Percentiles rank a stretch among this genome's conserved stretches.
Conservation (phyloP, 2,113 vertebrate genomes). For the Scatophagus argus region DNA sequence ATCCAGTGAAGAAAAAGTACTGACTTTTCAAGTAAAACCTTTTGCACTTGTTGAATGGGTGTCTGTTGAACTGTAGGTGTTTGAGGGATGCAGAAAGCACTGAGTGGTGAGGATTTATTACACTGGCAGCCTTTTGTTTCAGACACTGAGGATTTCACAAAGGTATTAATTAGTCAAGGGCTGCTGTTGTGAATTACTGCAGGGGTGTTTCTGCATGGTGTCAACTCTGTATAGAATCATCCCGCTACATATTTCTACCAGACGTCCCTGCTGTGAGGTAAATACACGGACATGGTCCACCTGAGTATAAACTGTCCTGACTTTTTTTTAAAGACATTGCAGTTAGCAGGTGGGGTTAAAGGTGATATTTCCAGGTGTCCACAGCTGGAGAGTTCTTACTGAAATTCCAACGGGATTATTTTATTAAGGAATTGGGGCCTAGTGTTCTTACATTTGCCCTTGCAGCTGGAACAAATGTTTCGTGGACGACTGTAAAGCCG, state of each 20-base stretch:
- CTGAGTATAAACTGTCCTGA: constrained; percentile 22
- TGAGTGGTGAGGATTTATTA: neutral
- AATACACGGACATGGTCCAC: constrained; percentile 14
- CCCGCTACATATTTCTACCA: neutral
- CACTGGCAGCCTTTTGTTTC: neutral
- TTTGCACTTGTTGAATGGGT: neutral
- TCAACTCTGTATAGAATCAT: neutral
- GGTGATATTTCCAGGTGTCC: constrained; percentile 62
- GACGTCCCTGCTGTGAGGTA: constrained; percentile 8
- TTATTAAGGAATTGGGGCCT: constrained; percentile 60
- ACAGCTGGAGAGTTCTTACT: constrained; percentile 71
- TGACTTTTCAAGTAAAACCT: neutral
- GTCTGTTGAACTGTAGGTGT: neutral
- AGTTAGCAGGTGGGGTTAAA: constrained; percentile 69
- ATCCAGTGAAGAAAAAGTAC: neutral
- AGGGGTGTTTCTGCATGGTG: neutral
- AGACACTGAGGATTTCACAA: neutral
- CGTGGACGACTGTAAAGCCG: constrained; percentile 29
- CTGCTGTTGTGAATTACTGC: neutral
- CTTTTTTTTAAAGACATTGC: constrained; percentile 12
- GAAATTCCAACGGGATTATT: constrained; percentile 78
- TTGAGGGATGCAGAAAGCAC: neutral
- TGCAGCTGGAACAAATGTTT: constrained; percentile 61
- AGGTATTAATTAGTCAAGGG: neutral
- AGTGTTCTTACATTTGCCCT: constrained; percentile 38